Evolutionary conservation across 2,888 invertebrate genomes (phyloP).

Genomic region (Apodemia duryi): DNA sequence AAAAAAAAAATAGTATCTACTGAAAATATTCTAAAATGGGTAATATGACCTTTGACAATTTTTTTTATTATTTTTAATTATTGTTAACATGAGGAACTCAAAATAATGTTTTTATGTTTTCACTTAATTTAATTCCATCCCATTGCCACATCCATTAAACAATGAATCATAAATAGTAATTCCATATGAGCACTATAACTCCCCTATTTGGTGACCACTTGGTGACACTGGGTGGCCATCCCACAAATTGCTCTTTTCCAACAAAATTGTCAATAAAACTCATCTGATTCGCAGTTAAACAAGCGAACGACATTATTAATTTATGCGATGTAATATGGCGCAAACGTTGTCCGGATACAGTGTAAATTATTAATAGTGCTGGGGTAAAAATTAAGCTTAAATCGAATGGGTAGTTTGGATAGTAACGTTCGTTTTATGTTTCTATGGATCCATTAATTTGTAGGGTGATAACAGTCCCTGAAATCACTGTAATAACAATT

Average conservation of each 20-base stretch:
- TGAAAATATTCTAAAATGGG: no score
- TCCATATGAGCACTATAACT: constrained; percentile 27
- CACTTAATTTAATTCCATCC: background rate
- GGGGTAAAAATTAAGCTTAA: constrained; percentile 79
- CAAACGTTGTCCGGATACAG: constrained; percentile 73
- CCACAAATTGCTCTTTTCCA: constrained; percentile 78
- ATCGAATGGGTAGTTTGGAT: constrained; percentile 75
- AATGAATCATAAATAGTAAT: constrained; percentile 28
- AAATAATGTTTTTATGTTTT: background rate
- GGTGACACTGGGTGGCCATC: constrained; percentile 69
- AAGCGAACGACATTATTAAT: constrained; percentile 78
- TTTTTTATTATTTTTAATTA: no score
- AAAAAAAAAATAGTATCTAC: no score
- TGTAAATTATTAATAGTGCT: constrained; percentile 78
- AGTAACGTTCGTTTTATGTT: constrained; percentile 71
- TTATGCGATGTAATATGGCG: constrained; percentile 78
- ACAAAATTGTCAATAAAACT: constrained; percentile 80
- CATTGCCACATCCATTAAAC: constrained; percentile 20
- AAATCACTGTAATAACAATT: constrained; percentile 37
- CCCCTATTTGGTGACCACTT: constrained; percentile 74
- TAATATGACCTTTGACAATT: no score
- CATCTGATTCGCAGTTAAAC: constrained; percentile 79
- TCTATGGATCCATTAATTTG: constrained; percentile 70
- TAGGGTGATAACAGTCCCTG: constrained; percentile 47
- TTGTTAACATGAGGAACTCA: no score